Base-by-base conservation (phyloP, 2,113 vertebrate species). In the Entomyzon cyanotis region DNA sequence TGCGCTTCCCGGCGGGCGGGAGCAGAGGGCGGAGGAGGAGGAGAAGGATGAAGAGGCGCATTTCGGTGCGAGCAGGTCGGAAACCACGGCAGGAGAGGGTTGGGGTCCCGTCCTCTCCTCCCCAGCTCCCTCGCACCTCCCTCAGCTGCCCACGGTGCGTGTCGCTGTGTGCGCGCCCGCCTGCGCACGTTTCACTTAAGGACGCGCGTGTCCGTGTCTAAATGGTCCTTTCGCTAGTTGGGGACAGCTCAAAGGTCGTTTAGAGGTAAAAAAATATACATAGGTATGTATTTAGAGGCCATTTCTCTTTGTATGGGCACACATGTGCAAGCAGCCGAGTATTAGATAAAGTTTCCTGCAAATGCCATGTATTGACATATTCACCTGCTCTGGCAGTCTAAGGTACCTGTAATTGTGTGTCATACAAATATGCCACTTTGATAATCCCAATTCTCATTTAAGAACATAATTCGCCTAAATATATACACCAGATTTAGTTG, bases 41-140 rank as follows among this genome's bases (percentile, higher is more conserved):
- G 10, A 37, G 11, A 19, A 37, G 1, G 50, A 31, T 0, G 31
- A 63, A 2, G 50, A 56, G 12, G 24, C 1, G 7, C 23, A 2
- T 35, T 74, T 49, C n/a, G 6, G 46, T 12, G 78, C 8, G 15
- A 44, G 49, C 22, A 37, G 59, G 27, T 84, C 24, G 33, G 69
- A 35, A 73, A 55, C 3, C n/a, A 52, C 8, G 13, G 11, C 33
- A 49, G n/a, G 27, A 30, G 31, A 31, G 25, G 18, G 10, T 18
- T 11, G 15, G 14, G n/a, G 21, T 37, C 15, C 64, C 10, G 4
- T 50, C 33, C 37, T n/a, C 46, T 22, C 56, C 69, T 35, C 4
- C 8, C 9, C 49, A 17, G 18, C 6, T 62, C 56, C 19, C 24
- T 23, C 3, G 17, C 81, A 31, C 7, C 19, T 15, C 35, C 44